phyloP scores from a whole-genome alignment of 2,888 invertebrate genomes.

The Melieria picta region DNA sequence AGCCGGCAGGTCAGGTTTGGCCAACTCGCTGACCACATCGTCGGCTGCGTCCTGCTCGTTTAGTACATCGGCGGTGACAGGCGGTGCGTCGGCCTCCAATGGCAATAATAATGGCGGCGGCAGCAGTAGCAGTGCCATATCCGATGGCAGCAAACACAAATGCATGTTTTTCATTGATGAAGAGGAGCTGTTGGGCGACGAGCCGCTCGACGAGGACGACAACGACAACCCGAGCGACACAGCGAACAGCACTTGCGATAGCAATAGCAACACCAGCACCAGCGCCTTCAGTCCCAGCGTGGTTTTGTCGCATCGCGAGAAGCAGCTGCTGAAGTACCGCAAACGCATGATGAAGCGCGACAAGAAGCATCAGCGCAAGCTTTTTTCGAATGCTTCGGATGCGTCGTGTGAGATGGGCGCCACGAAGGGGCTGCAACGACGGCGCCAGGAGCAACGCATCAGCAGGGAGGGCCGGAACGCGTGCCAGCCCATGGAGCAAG shows the following conservation, averaged over 20 bases:
- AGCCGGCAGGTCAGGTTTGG: too few relatives aligned
- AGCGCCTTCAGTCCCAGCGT: constrained; percentile 34
- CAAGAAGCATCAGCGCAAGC: constrained; percentile 57
- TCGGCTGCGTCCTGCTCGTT: too few relatives aligned
- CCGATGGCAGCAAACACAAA: constrained; percentile 67
- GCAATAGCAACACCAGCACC: constrained; percentile 26
- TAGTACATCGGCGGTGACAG: too few relatives aligned
- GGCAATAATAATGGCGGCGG: constrained; percentile 35
- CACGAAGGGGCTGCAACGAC: constrained; percentile 2
- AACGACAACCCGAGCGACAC: constrained; percentile 38
- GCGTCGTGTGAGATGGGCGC: constrained; percentile 7
- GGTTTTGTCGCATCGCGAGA: constrained; percentile 61
- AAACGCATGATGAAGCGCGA: constrained; percentile 65
- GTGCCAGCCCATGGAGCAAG: constrained; percentile 56
- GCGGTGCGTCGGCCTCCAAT: constrained; percentile 10
- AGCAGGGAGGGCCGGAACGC: constrained; percentile 6
- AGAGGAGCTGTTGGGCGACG: constrained; percentile 60
- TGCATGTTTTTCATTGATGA: constrained; percentile 78
- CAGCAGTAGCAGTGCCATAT: constrained; percentile 28
- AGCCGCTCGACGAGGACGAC: constrained; percentile 45
- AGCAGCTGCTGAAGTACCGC: constrained; percentile 64
- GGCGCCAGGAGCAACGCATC: constrained; percentile 20
- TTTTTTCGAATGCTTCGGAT: constrained; percentile 33
- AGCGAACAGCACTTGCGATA: constrained; percentile 36
- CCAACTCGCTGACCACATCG: too few relatives aligned